A percentile compares a stretch with the other conserved stretches of the same genome.
Evolutionary conservation across 2,113 vertebrate species (phyloP).

Genomic region (Natator depressus): DNA sequence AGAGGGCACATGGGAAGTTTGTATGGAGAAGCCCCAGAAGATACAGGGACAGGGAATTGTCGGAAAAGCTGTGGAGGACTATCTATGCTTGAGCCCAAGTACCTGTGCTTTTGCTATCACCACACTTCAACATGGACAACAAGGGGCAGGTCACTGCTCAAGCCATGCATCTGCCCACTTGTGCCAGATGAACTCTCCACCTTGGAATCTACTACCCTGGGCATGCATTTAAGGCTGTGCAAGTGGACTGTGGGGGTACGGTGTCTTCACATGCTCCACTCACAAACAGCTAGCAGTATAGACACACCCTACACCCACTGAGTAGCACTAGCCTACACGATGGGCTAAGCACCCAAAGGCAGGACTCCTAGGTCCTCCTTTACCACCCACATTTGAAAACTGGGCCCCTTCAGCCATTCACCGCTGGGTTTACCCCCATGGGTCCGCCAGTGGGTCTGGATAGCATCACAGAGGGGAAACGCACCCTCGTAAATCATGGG

Average conservation of each 20-base stretch:
- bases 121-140: background rate
- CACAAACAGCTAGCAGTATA: background rate
- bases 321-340: background rate
- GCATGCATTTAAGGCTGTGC: too few relatives aligned
- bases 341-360: background rate
- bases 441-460: background rate
- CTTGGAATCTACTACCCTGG: background rate
- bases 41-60: background rate
- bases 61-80: background rate
- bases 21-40: background rate
- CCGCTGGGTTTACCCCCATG: background rate
- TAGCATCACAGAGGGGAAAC: background rate
- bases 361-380: background rate
- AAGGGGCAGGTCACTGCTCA: background rate
- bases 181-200: background rate
- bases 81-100: background rate
- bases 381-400: background rate
- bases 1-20: background rate
- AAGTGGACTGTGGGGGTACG: too few relatives aligned
- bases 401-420: background rate
- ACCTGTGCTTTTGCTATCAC: background rate
- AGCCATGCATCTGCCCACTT: background rate
- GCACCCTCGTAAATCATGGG: background rate
- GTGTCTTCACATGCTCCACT: too few relatives aligned
- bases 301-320: background rate